These are phyloP conservation scores for Lottia gigantea DNA, from an alignment of 2,888 invertebrate genomes.

Conservation along the genomic window DNA sequence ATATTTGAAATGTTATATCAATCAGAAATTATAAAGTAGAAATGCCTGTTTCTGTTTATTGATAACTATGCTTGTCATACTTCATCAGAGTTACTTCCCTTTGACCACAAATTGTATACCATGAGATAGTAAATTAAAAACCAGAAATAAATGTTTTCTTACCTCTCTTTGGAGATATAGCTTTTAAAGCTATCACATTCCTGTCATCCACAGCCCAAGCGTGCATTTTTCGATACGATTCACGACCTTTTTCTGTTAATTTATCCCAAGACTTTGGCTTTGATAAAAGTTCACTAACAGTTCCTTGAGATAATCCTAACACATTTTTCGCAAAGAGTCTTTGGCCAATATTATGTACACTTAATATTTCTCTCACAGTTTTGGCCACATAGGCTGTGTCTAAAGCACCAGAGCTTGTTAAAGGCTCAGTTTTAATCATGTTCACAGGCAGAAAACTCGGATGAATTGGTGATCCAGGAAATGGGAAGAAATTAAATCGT, in stretches of 20 bases:
- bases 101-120: background rate
- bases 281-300: constrained; percentile 96
- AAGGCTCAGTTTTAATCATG: constrained; percentile 36
- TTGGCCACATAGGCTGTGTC: constrained; percentile 94
- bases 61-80: too few relatives aligned
- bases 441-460: constrained; percentile 33
- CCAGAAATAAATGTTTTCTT: constrained; percentile 17
- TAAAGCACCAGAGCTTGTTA: constrained; percentile 74
- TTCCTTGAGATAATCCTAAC: constrained; percentile 93
- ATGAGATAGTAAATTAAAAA: background rate
- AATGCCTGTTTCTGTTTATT: too few relatives aligned
- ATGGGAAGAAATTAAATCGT: constrained; percentile 17
- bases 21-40: too few relatives aligned
- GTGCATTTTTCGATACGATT: constrained; percentile 99
- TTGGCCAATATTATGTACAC: constrained; percentile 98
- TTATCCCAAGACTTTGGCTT: constrained; percentile 99
- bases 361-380: constrained; percentile 90
- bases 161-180: constrained; percentile 79
- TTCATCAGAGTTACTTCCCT: background rate
- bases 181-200: constrained; percentile 96
- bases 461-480: constrained; percentile 23
- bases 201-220: constrained; percentile 99
- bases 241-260: constrained; percentile 97
- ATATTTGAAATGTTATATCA: too few relatives aligned
- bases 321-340: constrained; percentile 98